Percentiles rank a stretch among this genome's conserved stretches.
These are phyloP conservation scores for Threskiornis aethiopicus DNA, from an alignment of 2,797 vertebrate species.

Conservation along the genomic window DNA sequence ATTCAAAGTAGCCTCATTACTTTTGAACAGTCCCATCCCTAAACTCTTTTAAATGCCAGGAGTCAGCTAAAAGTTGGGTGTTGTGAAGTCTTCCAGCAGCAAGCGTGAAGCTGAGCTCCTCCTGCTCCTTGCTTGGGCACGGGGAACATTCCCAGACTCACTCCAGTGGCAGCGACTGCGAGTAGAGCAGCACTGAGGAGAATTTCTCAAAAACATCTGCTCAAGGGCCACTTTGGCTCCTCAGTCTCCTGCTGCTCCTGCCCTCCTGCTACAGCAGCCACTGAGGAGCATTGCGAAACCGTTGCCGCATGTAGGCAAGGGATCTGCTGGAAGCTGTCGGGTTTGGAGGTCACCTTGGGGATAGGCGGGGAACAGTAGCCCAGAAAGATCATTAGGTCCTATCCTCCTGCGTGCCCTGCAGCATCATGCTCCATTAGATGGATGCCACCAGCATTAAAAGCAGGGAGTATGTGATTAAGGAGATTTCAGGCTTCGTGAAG, in stretches of 20 bases:
- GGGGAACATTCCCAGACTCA: slow-evolving; percentile 44
- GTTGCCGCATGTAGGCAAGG: not conserved
- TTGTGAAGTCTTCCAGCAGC: not conserved
- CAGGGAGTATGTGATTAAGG: not conserved
- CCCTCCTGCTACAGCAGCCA: not conserved
- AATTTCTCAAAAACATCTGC: not conserved
- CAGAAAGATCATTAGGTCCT: not conserved
- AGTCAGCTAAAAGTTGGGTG: not conserved
- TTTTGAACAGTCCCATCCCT: not conserved
- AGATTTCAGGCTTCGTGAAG: not conserved
- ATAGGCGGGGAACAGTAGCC: not conserved
- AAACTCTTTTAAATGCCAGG: not conserved
- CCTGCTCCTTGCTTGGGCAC: not conserved
- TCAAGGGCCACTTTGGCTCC: not conserved
- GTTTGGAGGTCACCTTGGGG: not conserved
- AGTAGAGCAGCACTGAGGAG: slow-evolving; percentile 23
- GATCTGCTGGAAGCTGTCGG: not conserved
- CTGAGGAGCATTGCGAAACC: not conserved
- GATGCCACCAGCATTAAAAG: not conserved
- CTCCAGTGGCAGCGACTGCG: not conserved
- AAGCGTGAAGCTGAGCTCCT: not conserved
- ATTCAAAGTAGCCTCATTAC: not conserved
- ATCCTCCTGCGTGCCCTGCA: not conserved
- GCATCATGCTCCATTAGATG: not conserved
- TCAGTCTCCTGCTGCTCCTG: not conserved